phyloP scores from a whole-genome alignment of 2,888 invertebrate species.

The Rotaria socialis region DNA sequence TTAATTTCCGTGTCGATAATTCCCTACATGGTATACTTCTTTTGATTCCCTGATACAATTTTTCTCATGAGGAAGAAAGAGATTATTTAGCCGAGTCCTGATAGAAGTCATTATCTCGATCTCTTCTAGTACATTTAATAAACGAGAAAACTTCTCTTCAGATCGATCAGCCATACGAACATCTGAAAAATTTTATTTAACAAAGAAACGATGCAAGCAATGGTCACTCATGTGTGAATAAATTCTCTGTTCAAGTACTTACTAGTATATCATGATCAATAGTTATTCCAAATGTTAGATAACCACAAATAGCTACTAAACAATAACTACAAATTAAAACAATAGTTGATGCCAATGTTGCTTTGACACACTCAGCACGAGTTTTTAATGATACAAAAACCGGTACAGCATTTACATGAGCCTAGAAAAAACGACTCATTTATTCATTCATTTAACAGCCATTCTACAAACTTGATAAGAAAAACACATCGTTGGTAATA shows the following conservation, averaged over 20 bases:
- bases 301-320: constrained; percentile 63
- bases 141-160: too few relatives aligned
- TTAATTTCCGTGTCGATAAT: too few relatives aligned
- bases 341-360: constrained; percentile 62
- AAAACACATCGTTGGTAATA: constrained; percentile 67
- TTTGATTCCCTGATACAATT: too few relatives aligned
- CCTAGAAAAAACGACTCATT: constrained; percentile 56
- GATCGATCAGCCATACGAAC: too few relatives aligned
- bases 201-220: too few relatives aligned
- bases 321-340: constrained; percentile 60
- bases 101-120: too few relatives aligned
- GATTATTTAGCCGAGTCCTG: too few relatives aligned
- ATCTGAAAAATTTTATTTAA: too few relatives aligned
- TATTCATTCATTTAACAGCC: not conserved
- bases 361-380: constrained; percentile 62
- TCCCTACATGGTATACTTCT: too few relatives aligned
- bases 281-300: constrained; percentile 64
- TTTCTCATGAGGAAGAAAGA: too few relatives aligned
- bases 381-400: constrained; percentile 66
- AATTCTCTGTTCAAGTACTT: not conserved
- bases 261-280: constrained; percentile 64
- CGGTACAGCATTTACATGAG: constrained; percentile 66
- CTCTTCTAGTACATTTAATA: too few relatives aligned
- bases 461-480: constrained; percentile 64
- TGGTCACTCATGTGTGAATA: too few relatives aligned